Evolutionary conservation across 2,113 vertebrate species (phyloP).

Genomic region (Micromys minutus): DNA sequence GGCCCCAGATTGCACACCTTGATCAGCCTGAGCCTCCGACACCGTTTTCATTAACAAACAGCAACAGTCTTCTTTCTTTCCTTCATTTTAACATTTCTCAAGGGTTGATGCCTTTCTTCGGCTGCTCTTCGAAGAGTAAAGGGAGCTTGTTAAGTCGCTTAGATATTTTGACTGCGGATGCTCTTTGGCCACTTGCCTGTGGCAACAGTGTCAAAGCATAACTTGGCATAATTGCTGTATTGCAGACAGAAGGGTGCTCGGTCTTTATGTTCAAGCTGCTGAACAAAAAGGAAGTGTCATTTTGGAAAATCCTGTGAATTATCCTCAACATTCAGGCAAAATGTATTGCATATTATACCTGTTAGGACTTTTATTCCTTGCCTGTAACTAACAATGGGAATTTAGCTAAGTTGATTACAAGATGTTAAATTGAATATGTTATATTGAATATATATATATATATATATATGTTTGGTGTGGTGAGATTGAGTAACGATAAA

Average conservation of each 20-base stretch:
- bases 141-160: conserved; percentile 98
- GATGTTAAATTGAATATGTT: background rate
- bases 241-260: conserved; percentile 94
- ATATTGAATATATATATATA: too few relatives aligned
- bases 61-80: conserved; percentile 88
- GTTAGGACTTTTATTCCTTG: conserved; percentile 73
- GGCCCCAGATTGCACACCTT: conserved; percentile 88
- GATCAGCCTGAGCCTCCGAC: conserved; percentile 89
- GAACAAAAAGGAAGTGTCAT: conserved; percentile 96
- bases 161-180: conserved; percentile 97
- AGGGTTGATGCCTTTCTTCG: conserved; percentile 94
- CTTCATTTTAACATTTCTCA: conserved; percentile 90
- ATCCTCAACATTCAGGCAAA: conserved; percentile 91
- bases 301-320: conserved; percentile 95
- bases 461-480: background rate
- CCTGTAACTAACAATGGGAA: conserved; percentile 65
- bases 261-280: conserved; percentile 92
- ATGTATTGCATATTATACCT: conserved; percentile 88
- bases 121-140: conserved; percentile 91
- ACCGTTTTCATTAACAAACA: conserved; percentile 93
- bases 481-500: conserved; percentile 13
- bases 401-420: conserved; percentile 26
- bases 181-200: conserved; percentile 98
- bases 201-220: conserved; percentile 97
- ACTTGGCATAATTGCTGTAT: conserved; percentile 99